These are phyloP conservation scores for Oostethus manadensis DNA, from an alignment of 2,113 vertebrate species.

Conservation along the genomic window DNA sequence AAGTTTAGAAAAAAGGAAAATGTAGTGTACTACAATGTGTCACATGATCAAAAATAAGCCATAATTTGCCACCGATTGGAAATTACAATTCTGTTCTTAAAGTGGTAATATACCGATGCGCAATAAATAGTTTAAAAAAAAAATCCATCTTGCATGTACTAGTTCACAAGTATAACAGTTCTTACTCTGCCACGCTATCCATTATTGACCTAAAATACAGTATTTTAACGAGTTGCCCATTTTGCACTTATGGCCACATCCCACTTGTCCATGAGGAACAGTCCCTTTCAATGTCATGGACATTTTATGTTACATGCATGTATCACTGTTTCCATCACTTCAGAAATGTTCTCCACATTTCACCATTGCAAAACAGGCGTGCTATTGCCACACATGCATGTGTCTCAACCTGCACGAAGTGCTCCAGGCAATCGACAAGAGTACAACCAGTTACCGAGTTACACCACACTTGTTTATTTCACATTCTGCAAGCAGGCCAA, in stretches of 20 bases:
- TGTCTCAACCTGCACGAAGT: slow-evolving; percentile 41
- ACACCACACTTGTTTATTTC: slow-evolving; percentile 10
- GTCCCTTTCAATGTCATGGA: not conserved
- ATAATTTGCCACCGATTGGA: no score
- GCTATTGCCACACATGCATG: slow-evolving; percentile 24
- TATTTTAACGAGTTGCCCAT: no score
- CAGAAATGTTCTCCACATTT: slow-evolving; percentile 2
- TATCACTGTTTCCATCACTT: not conserved
- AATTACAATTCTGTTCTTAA: no score
- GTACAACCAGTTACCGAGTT: slow-evolving; percentile 29
- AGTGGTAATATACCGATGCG: no score
- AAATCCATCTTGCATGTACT: no score
- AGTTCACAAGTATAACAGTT: not conserved
- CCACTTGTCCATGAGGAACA: not conserved
- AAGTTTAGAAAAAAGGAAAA: no score
- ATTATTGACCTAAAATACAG: not conserved
- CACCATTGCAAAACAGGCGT: slow-evolving; percentile 14
- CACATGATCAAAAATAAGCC: no score
- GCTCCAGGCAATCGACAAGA: slow-evolving; percentile 9
- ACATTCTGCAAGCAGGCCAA: slow-evolving; percentile 18
- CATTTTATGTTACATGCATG: not conserved
- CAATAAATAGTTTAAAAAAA: no score
- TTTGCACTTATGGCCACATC: not conserved
- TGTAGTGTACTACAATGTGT: no score
- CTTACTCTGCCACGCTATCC: not conserved